Evolutionary conservation across 1,140 invertebrate species (phyloP).

Genomic region (Drosophila takahashii): DNA sequence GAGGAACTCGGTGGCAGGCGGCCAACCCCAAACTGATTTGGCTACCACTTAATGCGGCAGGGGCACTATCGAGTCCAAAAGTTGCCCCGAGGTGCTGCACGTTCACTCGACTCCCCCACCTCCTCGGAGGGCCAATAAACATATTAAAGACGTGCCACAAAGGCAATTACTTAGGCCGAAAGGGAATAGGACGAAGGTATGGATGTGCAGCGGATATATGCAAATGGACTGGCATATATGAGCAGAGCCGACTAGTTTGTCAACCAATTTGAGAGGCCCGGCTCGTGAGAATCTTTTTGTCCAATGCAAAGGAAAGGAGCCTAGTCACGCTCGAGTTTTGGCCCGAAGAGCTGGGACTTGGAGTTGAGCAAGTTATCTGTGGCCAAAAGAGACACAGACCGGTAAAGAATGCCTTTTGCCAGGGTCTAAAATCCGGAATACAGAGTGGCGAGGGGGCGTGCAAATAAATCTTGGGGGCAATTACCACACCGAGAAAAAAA

Average conservation of each 20-base stretch:
- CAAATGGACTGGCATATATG: constrained; percentile 50
- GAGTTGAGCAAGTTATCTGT: constrained; percentile 40
- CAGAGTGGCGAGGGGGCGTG: constrained; percentile 48
- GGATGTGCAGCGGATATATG: constrained; percentile 26
- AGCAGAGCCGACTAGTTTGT: constrained; percentile 69
- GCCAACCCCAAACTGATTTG: constrained; percentile 47
- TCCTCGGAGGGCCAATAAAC: constrained; percentile 46
- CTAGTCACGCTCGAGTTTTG: constrained; percentile 72
- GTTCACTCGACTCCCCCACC: constrained; percentile 29
- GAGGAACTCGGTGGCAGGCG: constrained; percentile 45
- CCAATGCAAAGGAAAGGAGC: constrained; percentile 39
- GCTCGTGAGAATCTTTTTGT: constrained; percentile 74
- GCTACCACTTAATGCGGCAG: constrained; percentile 72
- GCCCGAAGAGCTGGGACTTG: constrained; percentile 32
- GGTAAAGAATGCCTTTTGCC: constrained; percentile 51
- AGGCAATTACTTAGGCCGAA: constrained; percentile 53
- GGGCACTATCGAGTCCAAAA: constrained; percentile 37
- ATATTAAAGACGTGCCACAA: constrained; percentile 62
- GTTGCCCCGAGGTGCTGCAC: constrained; percentile 60
- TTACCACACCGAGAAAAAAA: too few relatives aligned
- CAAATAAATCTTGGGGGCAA: constrained; percentile 79
- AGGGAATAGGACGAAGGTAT: constrained; percentile 19
- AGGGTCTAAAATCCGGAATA: neutral
- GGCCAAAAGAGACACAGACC: constrained; percentile 14
- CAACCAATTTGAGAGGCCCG: constrained; percentile 71